Conservation (phyloP, 2,113 vertebrate species). For the Osmerus eperlanus region DNA sequence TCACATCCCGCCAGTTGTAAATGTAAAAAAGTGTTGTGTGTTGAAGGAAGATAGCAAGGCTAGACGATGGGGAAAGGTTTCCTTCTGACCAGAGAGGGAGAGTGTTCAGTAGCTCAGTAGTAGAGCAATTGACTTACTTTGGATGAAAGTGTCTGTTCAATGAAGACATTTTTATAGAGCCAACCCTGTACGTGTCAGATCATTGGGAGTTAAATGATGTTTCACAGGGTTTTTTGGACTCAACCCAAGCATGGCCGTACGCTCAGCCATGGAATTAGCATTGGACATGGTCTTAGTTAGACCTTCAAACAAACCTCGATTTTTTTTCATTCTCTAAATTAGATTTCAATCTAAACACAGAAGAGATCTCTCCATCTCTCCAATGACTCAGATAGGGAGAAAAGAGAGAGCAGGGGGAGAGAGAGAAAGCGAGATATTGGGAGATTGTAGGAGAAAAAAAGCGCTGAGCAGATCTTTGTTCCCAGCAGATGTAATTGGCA, state of each 20-base stretch:
- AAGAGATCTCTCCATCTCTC: neutral
- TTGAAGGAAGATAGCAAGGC: neutral
- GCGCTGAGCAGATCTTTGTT: neutral
- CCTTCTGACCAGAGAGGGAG: too few relatives aligned
- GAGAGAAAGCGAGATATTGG: neutral
- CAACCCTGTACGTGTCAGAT: too few relatives aligned
- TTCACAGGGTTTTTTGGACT: too few relatives aligned
- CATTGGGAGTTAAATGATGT: too few relatives aligned
- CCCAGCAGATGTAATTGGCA: conserved; percentile 37
- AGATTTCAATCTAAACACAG: conserved; percentile 33
- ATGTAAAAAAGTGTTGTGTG: neutral
- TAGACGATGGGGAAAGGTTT: too few relatives aligned
- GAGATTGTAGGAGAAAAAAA: conserved; percentile 17
- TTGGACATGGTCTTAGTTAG: too few relatives aligned
- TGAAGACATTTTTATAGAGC: too few relatives aligned
- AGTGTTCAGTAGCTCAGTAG: too few relatives aligned
- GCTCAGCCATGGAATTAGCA: too few relatives aligned
- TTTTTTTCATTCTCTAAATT: conserved; percentile 17
- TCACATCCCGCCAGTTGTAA: neutral
- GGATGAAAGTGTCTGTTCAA: too few relatives aligned
- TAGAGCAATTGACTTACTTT: too few relatives aligned
- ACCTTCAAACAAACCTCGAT: neutral
- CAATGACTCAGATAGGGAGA: neutral
- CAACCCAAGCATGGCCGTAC: too few relatives aligned
- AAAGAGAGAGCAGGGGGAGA: neutral